These are phyloP conservation scores for Halictus ligatus DNA, from an alignment of 2,888 invertebrate genomes.

Conservation along the genomic window DNA sequence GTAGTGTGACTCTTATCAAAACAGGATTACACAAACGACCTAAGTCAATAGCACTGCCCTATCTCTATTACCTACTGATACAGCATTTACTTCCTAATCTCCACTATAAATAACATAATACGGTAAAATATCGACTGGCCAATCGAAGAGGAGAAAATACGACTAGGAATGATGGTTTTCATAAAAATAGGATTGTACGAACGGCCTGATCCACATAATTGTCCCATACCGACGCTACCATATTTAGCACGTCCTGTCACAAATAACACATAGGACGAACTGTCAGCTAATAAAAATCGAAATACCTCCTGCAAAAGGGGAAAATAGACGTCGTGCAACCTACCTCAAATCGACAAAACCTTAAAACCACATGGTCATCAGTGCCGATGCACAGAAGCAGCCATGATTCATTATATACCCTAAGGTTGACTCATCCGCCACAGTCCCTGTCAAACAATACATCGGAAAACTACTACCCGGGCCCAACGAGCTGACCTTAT, in stretches of 20 bases:
- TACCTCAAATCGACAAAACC: not conserved
- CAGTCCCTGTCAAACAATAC: not conserved
- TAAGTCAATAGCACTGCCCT: constrained; percentile 1
- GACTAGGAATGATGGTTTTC: not conserved
- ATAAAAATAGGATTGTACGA: not conserved
- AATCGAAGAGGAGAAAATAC: not conserved
- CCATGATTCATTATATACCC: not conserved
- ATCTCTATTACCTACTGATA: not conserved
- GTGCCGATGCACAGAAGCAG: not conserved
- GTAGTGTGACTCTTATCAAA: not conserved
- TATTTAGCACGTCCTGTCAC: not conserved
- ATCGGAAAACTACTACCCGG: not conserved
- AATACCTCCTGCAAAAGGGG: not conserved
- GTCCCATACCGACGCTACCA: not conserved
- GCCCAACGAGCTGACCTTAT: too few species aligned
- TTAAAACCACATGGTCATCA: not conserved
- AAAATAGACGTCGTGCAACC: not conserved
- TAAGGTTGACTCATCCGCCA: constrained; percentile 7
- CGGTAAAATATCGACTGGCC: not conserved
- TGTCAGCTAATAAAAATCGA: not conserved
- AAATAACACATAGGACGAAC: not conserved
- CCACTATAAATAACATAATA: not conserved
- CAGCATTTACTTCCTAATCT: not conserved
- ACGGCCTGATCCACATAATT: not conserved
- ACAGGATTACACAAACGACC: not conserved